These are phyloP conservation scores for Gymnothorax reevesii DNA, from an alignment of 2,797 vertebrate species.

Conservation along the genomic window DNA sequence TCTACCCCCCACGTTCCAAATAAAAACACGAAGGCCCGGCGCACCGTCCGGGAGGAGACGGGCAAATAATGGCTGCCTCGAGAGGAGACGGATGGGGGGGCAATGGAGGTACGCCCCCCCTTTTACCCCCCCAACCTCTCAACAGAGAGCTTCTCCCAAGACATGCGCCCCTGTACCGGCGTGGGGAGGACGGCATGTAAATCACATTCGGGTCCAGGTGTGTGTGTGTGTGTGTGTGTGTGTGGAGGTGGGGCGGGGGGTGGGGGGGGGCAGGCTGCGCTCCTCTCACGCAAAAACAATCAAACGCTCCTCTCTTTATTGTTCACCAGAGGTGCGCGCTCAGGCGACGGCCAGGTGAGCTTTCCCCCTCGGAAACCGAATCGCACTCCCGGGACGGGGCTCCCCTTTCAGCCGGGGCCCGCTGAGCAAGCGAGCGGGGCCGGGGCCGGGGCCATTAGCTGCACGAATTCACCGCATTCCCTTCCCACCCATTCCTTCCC, in stretches of 20 bases:
- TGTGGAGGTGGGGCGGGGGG: no score
- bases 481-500: constrained; percentile 74
- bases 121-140: no score
- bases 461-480: constrained; percentile 67
- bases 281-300: constrained; percentile 41
- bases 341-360: constrained; percentile 62
- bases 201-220: constrained; percentile 12
- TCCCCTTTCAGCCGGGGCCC: constrained; percentile 65
- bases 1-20: not conserved
- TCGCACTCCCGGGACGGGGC: constrained; percentile 76
- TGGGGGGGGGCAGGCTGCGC: not conserved
- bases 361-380: constrained; percentile 76
- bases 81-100: constrained; percentile 35
- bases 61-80: constrained; percentile 37
- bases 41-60: constrained; percentile 28
- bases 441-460: constrained; percentile 63
- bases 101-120: no score
- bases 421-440: constrained; percentile 47
- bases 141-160: not conserved
- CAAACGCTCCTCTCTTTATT: constrained; percentile 23
- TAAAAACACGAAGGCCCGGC: constrained; percentile 6
- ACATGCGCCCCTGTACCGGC: not conserved
- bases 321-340: constrained; percentile 53
- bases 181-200: constrained; percentile 15
- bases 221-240: not conserved